Conservation (phyloP, 2,888 invertebrate genomes). For the Noctua janthe region DNA sequence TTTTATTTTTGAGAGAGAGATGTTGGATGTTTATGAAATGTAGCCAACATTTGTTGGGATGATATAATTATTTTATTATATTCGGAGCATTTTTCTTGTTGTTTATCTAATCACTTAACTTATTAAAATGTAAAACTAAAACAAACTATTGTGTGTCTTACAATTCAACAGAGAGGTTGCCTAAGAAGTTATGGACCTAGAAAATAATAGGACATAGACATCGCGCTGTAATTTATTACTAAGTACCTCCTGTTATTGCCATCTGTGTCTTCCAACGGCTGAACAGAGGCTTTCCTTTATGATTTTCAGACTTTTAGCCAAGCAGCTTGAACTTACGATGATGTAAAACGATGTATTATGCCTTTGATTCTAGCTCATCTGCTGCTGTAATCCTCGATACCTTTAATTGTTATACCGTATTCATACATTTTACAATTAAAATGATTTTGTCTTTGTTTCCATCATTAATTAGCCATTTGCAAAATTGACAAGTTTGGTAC, state of each 20-base stretch:
- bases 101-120: not conserved
- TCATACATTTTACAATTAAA: not conserved
- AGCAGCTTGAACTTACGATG: not conserved
- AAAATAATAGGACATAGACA: conserved; percentile 11
- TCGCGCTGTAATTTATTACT: not conserved
- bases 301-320: not conserved
- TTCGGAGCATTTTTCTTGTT: not conserved
- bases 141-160: not conserved
- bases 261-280: conserved; percentile 4
- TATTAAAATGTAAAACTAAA: not conserved
- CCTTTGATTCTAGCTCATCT: not conserved
- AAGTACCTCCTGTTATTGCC: conserved; percentile 4
- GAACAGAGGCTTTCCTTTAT: not conserved
- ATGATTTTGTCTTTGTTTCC: not conserved
- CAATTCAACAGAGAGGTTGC: not conserved
- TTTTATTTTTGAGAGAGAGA: not conserved
- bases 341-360: not conserved
- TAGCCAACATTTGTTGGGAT: too few species aligned
- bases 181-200: not conserved
- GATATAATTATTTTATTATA: not conserved
- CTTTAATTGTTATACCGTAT: too few species aligned
- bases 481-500: not conserved
- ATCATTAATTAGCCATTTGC: not conserved
- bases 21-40: not conserved
- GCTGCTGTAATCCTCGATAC: not conserved